Base-by-base conservation (phyloP, 2,113 vertebrate genomes). In the Ceratotherium simum region DNA sequence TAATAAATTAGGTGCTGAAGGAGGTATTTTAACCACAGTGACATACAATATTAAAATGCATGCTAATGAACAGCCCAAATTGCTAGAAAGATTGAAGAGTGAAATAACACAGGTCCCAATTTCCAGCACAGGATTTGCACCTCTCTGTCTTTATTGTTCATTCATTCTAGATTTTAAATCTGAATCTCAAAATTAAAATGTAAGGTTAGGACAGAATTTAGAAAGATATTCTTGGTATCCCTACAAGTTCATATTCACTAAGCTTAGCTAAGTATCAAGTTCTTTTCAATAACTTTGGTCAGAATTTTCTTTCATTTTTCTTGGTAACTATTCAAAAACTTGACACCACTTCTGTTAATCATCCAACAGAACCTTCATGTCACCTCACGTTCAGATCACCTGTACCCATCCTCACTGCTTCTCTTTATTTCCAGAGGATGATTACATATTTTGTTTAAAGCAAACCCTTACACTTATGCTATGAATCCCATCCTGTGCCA, bases 171-270 rank as follows among this genome's bases (percentile, higher is more conserved):
- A 88, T 73, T 62, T 83, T 93, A 70, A 78, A 67, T 17, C 46
- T 70, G 23, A 96, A 65, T 91, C 60, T 95, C 62, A 86, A 94
- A 85, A 82, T 90, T 86, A 85, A 96, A 97, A 87, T 88, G 56
- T n/a, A 73, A 31, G 0, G 3, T 51, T 76, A 91, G 6, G 31
- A 54, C 4, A 42, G 21, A 95, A 73, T 56, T 89, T 79, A 69
- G 21, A 58, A 78, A 78, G 9, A 42, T 42, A 62, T 92, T 13
- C 33, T 84, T 84, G 29, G 3, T 46, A 72, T 91, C 33, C 72
- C 36, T 87, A 76, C 9, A 96, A 92, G 91, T 21, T 84, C 36
- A 42, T 33, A 62, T 25, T 56, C 25, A 46, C 18, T 86, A 85
- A 92, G 31, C 25, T 86, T 76, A 23, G 8, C 12, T 78, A 78